Evolutionary conservation across 2,888 invertebrate genomes (phyloP).

Genomic region (Ormyrus pomaceus): DNA sequence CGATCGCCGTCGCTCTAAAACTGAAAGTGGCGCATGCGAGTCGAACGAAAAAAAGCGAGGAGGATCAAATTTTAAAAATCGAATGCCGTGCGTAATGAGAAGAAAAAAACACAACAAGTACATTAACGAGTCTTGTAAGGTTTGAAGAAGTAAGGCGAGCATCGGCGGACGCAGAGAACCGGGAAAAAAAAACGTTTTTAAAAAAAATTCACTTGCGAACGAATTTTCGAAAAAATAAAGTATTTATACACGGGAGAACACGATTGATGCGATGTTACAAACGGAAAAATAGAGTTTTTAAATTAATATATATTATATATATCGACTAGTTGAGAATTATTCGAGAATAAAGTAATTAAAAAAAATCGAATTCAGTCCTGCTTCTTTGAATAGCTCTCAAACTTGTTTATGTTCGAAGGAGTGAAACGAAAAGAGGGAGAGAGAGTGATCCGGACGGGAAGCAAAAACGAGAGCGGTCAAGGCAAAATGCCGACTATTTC

Average conservation of each 20-base stretch:
- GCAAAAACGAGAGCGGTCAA: background rate
- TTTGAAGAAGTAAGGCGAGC: conserved; percentile 56
- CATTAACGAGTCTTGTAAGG: conserved; percentile 56
- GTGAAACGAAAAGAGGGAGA: no score
- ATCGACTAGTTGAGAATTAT: conserved; percentile 49
- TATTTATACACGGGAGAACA: conserved; percentile 45
- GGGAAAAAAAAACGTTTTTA: conserved; percentile 1
- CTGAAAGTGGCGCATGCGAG: conserved; percentile 17
- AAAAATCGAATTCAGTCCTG: conserved; percentile 43
- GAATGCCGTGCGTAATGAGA: conserved; percentile 54
- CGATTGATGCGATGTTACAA: conserved; percentile 41
- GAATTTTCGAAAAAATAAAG: conserved; percentile 32
- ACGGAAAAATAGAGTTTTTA: conserved; percentile 36
- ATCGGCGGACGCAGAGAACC: conserved; percentile 41
- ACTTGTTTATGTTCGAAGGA: conserved; percentile 40
- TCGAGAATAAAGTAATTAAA: conserved; percentile 22
- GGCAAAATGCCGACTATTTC: conserved; percentile 40
- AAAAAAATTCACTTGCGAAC: conserved; percentile 24
- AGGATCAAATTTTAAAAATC: no score
- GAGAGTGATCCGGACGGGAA: no score
- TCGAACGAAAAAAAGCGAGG: conserved; percentile 12
- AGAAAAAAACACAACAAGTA: conserved; percentile 46
- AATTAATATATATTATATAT: conserved; percentile 43
- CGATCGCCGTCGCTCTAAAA: conserved; percentile 26
- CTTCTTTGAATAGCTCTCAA: conserved; percentile 48